Percentiles rank a stretch among this genome's conserved stretches.
phyloP scores from a whole-genome alignment of 2,888 invertebrate species.

The Tenthredo livida region DNA sequence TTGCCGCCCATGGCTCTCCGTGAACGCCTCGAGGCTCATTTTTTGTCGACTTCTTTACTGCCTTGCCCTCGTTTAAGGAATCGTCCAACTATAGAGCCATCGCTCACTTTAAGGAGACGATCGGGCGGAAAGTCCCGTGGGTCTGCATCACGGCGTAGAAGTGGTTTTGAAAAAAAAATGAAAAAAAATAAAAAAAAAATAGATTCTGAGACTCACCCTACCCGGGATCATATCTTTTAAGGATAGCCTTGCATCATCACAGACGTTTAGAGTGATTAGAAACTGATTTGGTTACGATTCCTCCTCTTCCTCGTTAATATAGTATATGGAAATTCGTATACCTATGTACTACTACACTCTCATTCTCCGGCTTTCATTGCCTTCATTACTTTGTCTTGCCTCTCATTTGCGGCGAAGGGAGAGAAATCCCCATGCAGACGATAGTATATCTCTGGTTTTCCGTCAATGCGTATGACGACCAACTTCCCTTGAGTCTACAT shows the following conservation, averaged over 20 bases:
- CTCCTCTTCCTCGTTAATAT: neutral
- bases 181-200: neutral
- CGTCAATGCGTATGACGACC: neutral
- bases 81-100: conserved; percentile 51
- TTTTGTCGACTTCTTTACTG: conserved; percentile 62
- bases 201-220: neutral
- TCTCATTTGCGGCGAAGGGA: neutral
- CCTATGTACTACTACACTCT: neutral
- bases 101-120: conserved; percentile 52
- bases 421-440: neutral
- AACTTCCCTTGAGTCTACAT: conserved; percentile 20
- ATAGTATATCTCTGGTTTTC: neutral
- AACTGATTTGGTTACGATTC: neutral
- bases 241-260: neutral
- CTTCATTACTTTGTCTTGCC: neutral
- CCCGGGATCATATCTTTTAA: neutral
- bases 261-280: neutral
- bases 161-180: neutral
- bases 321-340: neutral
- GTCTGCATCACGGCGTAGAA: neutral
- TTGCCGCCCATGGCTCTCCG: conserved; percentile 38
- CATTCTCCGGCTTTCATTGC: neutral
- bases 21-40: conserved; percentile 65
- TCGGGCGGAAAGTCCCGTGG: conserved; percentile 48
- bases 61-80: conserved; percentile 49